Base-by-base conservation (phyloP, 2,888 invertebrate species). In the Petrophora chlorosata region DNA sequence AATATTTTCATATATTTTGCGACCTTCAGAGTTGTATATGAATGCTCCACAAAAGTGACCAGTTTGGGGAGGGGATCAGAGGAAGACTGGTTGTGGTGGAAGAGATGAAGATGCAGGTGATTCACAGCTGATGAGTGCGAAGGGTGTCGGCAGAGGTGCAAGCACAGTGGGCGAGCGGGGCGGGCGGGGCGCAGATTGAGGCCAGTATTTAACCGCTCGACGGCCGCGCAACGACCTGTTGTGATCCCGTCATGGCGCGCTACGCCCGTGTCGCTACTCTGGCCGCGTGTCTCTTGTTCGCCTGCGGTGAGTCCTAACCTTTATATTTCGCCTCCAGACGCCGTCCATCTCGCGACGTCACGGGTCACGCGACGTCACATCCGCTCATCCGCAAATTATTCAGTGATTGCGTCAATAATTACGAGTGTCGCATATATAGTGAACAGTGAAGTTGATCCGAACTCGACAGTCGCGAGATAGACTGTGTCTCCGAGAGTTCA, bases 181-280 rank as follows among this genome's bases (percentile, higher is more conserved):
- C 82, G 88, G 76, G 86, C 85, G 89, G 86, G 84, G 86, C 83
- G 82, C 79, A 77, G 85, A 89, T 90, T 89, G 89, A 89, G 89
- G 90, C 86, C 88, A 89, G 80, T 91, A 91, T 91, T 90, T 89
- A 90, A 90, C 80, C 80, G 84, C 82, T 79, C 82, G 78, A 77
- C 85, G 77, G 83, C 82, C 85, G 88, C 89, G 84, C 87, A 82
- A 73, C 89, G 90, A 90, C 90, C 90, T 91, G 90, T 91, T 90
- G 90, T 90, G 91, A 90, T 88, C 88, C 90, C 88, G 90, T 83
- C 90, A 91, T 91, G 91, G 90, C 90, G 90, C 90, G 88, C 85
- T 85, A 85, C 90, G 90, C 87, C 84, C 87, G 88, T 89, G 87
- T 91, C 88, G 82, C 89, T 86, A 81, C 88, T 84, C 82, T 90